Conservation (phyloP, 2,888 invertebrate genomes). For the Liopterus haemorrhoidalis region DNA sequence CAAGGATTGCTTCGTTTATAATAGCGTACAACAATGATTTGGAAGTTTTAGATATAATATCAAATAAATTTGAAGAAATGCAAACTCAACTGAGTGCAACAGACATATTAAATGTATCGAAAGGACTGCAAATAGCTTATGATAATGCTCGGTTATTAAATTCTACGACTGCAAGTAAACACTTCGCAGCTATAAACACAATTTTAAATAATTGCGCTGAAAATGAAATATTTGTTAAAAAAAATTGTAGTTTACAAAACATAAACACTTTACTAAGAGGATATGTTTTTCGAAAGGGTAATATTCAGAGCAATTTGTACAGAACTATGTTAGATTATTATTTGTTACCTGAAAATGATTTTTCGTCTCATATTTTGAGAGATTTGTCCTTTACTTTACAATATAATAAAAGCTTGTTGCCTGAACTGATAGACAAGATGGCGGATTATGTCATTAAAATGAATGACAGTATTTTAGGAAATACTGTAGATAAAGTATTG, state of each 20-base stretch:
- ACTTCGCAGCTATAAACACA: constrained; percentile 19
- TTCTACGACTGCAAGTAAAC: constrained; percentile 19
- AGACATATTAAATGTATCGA: constrained; percentile 46
- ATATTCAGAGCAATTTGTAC: constrained; percentile 41
- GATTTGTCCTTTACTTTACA: constrained; percentile 46
- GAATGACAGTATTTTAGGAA: constrained; percentile 46
- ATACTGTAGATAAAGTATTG: constrained; percentile 49
- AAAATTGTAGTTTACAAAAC: constrained; percentile 22
- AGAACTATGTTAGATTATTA: constrained; percentile 43
- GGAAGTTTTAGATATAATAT: constrained; percentile 40
- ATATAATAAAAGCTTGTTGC: constrained; percentile 44
- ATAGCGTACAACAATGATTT: constrained; percentile 44
- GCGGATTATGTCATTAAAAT: constrained; percentile 46
- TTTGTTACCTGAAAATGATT: constrained; percentile 33
- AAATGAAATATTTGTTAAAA: constrained; percentile 38
- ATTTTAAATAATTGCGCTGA: constrained; percentile 41
- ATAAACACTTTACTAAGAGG: constrained; percentile 35
- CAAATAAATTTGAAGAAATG: constrained; percentile 44
- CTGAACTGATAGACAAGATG: constrained; percentile 47
- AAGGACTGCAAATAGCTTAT: constrained; percentile 44
- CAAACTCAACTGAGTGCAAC: constrained; percentile 42
- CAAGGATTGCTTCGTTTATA: constrained; percentile 44
- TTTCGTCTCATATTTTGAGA: constrained; percentile 48
- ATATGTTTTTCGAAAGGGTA: constrained; percentile 37
- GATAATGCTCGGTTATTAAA: constrained; percentile 35